Evolutionary conservation across 2,888 invertebrate species (phyloP), one percentile per base, ranked within the genome.

Genomic region (Polymixis lichenea): DNA sequence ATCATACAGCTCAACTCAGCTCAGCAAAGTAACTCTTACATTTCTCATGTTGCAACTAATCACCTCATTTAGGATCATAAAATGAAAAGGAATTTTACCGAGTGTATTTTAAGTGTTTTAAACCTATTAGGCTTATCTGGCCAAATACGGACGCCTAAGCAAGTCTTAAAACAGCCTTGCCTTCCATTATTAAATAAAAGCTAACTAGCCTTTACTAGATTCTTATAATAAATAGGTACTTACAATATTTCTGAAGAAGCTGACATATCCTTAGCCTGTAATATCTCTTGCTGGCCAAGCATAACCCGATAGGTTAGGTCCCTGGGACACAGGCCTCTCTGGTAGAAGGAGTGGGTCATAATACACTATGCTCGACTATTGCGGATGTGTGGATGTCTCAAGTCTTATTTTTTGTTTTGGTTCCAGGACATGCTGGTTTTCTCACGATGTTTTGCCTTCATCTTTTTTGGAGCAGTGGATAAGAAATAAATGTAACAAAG

Each of bases 11-110:
- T n/a, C n/a, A n/a, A n/a, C n/a, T n/a, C n/a, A n/a, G n/a, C n/a
- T n/a, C n/a, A n/a, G 51, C 13, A 53, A 32, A 72, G 1, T 9
- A 43, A 19, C 8, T 58, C 28, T 8, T 28, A 74, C 28, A 66
- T 5, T 9, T n/a, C 46, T 25, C 43, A 78, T 17, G 15, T 43
- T 22, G 55, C 7, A 51, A 68, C 64, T 83, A 64, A 77, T 67
- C 62, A 68, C 53, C 78, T 78, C 55, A 83, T 79, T 79, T 49
- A 17, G 28, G 25, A 65, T 49, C 64, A 60, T 65, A 60, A 49
- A 82, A 49, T 32, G 38, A 68, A 68, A 46, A 32, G 53, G 69
- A 68, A 69, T 68, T 67, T 68, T 28, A n/a, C 43, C 1, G 43
- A 46, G 38, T n/a, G 22, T 79, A 22, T 9, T 62, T 79, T 38